Base-by-base conservation (phyloP, 2,888 invertebrate genomes). In the Lamellibrachia satsuma region DNA sequence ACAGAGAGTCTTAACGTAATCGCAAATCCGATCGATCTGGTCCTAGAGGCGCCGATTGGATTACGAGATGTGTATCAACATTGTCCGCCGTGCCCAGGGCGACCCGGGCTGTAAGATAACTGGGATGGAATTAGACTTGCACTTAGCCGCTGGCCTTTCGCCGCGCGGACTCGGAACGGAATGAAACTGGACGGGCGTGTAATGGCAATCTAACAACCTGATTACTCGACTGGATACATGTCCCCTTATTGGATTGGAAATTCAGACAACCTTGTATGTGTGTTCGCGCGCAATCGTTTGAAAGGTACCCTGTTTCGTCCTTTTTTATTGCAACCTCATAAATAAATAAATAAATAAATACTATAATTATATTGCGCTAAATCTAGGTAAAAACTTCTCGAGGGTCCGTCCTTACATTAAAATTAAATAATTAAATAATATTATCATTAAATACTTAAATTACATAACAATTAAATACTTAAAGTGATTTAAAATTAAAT, bases 81-180 rank as follows among this genome's bases (percentile, higher is more conserved):
- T 75, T 75, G 75, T 75, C 75, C 75, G 22, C n/a, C 75, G 15
- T 22, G 75, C 75, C 75, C 75, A 22, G n/a, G 75, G 75, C 75
- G 75, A n/a, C 75, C 6, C 75, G 15, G 75, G 22, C 75, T 75
- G 75, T 75, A 75, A 75, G 75, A 75, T 22, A 75, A 9, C 75
- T n/a, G 75, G 75, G 75, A 75, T 75, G n/a, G 75, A 75, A 75
- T 75, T 75, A 75, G n/a, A 75, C 75, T 75, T 75, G 75, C 75
- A 22, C 75, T 75, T 15, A 15, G 57, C 57, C 57, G 57, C 57
- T 75, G 22, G 75, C 75, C 75, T 75, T 11, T 75, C 22, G 75
- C 75, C n/a, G 75, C 75, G 2, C 75, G 75, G 1, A 22, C n/a
- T 22, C 75, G 75, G 75, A 75, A 75, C 75, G 75, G 15, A 75